A percentile compares a stretch with the other conserved stretches of the same genome.
These are phyloP conservation scores for Zoroaster sp. DNA, from an alignment of 53 echinoderm and acorn worm genomes.

Conservation along the genomic window DNA sequence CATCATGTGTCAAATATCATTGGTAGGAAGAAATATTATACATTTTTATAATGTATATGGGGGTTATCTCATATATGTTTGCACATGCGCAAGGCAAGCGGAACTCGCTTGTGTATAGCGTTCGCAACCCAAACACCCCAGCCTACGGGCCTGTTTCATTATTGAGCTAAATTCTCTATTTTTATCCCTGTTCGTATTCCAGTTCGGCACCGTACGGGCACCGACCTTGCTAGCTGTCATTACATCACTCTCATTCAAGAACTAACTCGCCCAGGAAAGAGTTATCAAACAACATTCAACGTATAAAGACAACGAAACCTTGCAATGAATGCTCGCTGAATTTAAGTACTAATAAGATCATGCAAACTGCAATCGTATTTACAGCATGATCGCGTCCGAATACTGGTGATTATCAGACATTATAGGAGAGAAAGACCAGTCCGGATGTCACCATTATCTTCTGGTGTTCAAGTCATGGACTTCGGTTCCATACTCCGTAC, in stretches of 20 bases:
- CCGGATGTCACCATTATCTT: slow-evolving; percentile 18
- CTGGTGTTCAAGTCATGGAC: neutral
- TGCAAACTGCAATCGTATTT: slow-evolving; percentile 16
- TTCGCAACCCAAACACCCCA: too few relatives aligned
- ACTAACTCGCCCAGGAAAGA: neutral
- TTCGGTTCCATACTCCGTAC: neutral
- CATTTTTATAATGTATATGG: too few relatives aligned
- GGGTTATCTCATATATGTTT: too few relatives aligned
- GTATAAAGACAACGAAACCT: slow-evolving; percentile 18
- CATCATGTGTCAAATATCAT: too few relatives aligned
- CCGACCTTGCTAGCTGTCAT: neutral
- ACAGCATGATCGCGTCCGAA: slow-evolving; percentile 12
- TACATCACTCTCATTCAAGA: neutral
- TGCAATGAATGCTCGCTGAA: neutral
- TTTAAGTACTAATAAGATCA: slow-evolving; percentile 28
- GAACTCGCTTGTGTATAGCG: too few relatives aligned
- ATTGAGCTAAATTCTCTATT: too few relatives aligned
- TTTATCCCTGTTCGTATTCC: neutral
- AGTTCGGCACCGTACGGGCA: neutral
- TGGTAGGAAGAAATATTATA: too few relatives aligned
- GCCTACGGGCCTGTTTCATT: too few relatives aligned
- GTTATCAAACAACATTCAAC: neutral
- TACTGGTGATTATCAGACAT: slow-evolving; percentile 22
- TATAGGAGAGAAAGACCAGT: neutral
- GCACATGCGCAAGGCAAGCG: too few relatives aligned